phyloP scores from a whole-genome alignment of 2,797 vertebrate species.

The Pelobates cultripes region DNA sequence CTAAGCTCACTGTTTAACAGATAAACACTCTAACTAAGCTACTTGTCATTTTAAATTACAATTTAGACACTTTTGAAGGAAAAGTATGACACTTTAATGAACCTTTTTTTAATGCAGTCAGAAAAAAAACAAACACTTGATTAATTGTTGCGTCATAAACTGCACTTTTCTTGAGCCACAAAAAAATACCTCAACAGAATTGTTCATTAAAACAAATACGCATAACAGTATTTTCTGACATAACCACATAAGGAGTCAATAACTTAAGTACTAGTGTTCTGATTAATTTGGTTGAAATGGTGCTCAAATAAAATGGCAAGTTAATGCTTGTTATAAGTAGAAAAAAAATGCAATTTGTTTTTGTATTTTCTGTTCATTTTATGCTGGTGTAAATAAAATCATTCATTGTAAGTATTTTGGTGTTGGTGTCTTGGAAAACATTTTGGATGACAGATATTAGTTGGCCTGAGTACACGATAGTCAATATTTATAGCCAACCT shows the following conservation, averaged over 20 bases:
- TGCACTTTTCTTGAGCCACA: neutral
- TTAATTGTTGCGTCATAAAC: neutral
- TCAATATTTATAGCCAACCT: no score
- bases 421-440: neutral
- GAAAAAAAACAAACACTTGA: neutral
- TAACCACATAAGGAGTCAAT: neutral
- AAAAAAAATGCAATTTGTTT: neutral
- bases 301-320: neutral
- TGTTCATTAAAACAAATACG: neutral
- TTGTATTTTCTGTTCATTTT: neutral
- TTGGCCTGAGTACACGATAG: no score
- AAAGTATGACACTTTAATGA: neutral
- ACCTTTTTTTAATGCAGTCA: neutral
- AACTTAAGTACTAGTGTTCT: neutral
- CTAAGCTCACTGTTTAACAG: no score
- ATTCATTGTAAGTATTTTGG: neutral
- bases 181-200: conserved; percentile 4
- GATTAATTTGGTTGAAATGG: neutral
- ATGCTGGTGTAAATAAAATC: neutral
- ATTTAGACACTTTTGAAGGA: neutral
- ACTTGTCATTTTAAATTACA: neutral
- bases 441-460: neutral
- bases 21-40: neutral
- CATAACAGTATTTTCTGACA: neutral
- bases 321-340: neutral